phyloP scores from a whole-genome alignment of 2,797 vertebrate genomes.

The Liasis olivaceus region DNA sequence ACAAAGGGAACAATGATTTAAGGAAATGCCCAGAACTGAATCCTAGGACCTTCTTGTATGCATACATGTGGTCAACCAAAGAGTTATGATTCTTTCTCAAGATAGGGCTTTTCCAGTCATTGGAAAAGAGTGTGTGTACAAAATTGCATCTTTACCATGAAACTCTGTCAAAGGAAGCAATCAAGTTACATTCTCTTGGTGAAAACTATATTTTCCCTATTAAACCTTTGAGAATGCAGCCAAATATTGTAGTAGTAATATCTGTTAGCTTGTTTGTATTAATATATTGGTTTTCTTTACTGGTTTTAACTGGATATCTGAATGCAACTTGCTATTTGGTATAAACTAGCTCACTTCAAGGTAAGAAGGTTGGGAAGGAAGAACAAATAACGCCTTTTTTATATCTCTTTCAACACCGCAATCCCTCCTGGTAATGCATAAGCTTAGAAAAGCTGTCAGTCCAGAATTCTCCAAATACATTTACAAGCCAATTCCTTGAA shows the following conservation, averaged over 20 bases:
- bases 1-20: not conserved
- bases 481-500: not conserved
- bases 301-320: not conserved
- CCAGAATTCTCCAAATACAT: not conserved
- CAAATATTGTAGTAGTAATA: not conserved
- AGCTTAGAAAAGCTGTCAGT: not conserved
- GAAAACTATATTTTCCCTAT: not conserved
- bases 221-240: not conserved
- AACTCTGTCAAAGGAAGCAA: not conserved
- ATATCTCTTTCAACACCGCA: slow-evolving; percentile 1
- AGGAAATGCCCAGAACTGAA: not conserved
- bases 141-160: not conserved
- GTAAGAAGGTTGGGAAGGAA: not conserved
- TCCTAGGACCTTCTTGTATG: not conserved
- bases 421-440: not conserved
- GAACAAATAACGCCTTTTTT: not conserved
- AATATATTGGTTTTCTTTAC: not conserved
- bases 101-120: not conserved
- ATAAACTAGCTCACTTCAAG: not conserved
- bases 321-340: not conserved
- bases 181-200: not conserved
- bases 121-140: not conserved
- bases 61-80: not conserved
- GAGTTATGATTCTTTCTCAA: not conserved
- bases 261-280: not conserved